Base-by-base conservation (phyloP, 2,888 invertebrate genomes). In the Leptinotarsa rubiginosa region DNA sequence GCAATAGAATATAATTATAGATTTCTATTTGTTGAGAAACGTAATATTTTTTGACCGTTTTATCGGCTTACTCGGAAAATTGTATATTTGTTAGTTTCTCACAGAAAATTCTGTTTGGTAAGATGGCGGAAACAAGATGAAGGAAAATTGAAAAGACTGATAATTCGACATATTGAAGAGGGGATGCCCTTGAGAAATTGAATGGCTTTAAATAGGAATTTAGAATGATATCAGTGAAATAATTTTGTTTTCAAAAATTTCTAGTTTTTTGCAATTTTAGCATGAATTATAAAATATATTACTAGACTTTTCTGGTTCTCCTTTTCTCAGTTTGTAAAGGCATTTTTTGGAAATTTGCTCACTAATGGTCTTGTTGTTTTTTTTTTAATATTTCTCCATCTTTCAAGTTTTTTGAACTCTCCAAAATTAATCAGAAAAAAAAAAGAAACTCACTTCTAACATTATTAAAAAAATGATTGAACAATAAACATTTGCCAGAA, bases 1-100 rank as follows among this genome's bases (percentile, higher is more conserved):
- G 70, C 74, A 72, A 74, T 77, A 66, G 72, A 69, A 75, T 62
- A 72, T 70, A 65, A 74, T 69, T 75, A 70, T 75, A 79, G 79
- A 79, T 77, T 78, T 81, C 75, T 79, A 79, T 79, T 78, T 77
- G 79, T 80, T 80, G 73, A 74, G 70, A 67, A 71, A 73, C 79
- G 78, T 75, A 74, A 76, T 76, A 77, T 80, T 80, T 80, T 79
- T 67, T 67, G 18, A 20, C 25, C 31, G 25, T 65, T 49, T 49
- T 65, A 41, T 65, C 5, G 41, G 65, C 65, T 47, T 49, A 20
- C 25, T 65, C 5, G 7, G 22, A n/a, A 25, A 25, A 52, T 25
- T 20, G 22, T 75, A 72, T 69, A 65, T 56, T 56, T 71, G 66
- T 71, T 73, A 69, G 67, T 69, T 69, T 64, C 56, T 65, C 77